Percentiles rank a stretch among this genome's conserved stretches.
These are phyloP conservation scores for Gonatopus flavifemur DNA, from an alignment of 1,140 invertebrate genomes.

Conservation along the genomic window DNA sequence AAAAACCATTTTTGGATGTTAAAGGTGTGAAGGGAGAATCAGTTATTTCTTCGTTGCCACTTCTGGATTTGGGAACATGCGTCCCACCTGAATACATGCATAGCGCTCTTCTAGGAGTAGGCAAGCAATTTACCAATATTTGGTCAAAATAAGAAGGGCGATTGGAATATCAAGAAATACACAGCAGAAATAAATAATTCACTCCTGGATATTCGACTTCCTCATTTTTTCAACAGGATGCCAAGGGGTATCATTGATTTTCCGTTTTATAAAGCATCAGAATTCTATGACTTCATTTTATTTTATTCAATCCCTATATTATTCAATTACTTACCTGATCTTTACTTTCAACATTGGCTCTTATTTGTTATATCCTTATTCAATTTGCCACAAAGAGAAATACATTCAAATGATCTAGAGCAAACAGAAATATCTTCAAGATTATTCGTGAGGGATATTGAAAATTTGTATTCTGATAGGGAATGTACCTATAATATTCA, in stretches of 20 bases:
- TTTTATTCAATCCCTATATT: constrained; percentile 19
- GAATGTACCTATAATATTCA: constrained; percentile 27
- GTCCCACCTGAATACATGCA: constrained; percentile 24
- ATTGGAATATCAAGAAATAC: constrained; percentile 15
- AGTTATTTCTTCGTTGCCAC: constrained; percentile 14
- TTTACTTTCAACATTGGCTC: constrained; percentile 23
- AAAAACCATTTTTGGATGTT: background rate
- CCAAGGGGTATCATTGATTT: constrained; percentile 10
- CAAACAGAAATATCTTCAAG: constrained; percentile 11
- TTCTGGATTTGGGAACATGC: constrained; percentile 16
- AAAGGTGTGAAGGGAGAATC: constrained; percentile 23
- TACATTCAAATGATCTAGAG: constrained; percentile 8
- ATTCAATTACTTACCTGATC: constrained; percentile 10
- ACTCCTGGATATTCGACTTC: constrained; percentile 16
- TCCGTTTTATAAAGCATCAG: constrained; percentile 18
- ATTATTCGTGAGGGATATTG: constrained; percentile 15
- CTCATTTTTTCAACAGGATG: constrained; percentile 16
- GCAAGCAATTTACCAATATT: constrained; percentile 10
- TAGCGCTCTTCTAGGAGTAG: constrained; percentile 17
- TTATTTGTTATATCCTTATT: constrained; percentile 15
- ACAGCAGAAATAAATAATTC: constrained; percentile 12
- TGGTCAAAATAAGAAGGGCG: constrained; percentile 7
- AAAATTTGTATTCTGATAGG: constrained; percentile 18
- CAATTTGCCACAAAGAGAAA: constrained; percentile 12
- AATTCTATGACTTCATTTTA: constrained; percentile 22